phyloP scores from a whole-genome alignment of 1,140 invertebrate species.

The Pseudoatta argentina region DNA sequence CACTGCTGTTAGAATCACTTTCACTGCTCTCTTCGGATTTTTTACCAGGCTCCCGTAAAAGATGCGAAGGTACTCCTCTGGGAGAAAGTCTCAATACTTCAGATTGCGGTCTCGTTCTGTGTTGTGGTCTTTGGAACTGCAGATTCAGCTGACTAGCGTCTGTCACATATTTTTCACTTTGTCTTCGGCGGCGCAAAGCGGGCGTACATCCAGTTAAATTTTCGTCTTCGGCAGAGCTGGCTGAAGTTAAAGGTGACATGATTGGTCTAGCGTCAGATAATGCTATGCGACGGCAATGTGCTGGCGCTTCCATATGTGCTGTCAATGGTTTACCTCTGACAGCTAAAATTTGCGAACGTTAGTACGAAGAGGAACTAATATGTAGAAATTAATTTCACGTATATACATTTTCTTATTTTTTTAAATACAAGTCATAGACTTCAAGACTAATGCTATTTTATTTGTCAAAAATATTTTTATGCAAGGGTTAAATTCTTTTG shows the following conservation, averaged over 20 bases:
- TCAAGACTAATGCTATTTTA: not conserved
- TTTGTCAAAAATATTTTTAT: conserved; percentile 16
- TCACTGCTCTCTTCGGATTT: conserved; percentile 85
- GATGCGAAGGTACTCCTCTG: conserved; percentile 86
- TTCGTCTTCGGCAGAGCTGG: conserved; percentile 84
- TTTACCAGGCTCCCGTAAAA: conserved; percentile 83
- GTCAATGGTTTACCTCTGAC: conserved; percentile 79
- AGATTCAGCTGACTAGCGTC: conserved; percentile 91
- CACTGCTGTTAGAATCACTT: conserved; percentile 86
- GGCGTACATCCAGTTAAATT: conserved; percentile 87
- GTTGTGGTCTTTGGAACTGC: conserved; percentile 90
- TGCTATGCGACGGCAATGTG: conserved; percentile 83
- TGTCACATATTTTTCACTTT: conserved; percentile 91
- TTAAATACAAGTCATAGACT: not conserved
- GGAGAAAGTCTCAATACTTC: conserved; percentile 79
- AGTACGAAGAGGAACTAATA: conserved; percentile 70
- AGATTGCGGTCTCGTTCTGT: conserved; percentile 81
- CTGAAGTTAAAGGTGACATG: conserved; percentile 80
- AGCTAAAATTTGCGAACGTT: conserved; percentile 81
- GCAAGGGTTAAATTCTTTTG: conserved; percentile 3
- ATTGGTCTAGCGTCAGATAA: conserved; percentile 83
- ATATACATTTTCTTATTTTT: not conserved
- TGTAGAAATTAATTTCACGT: conserved; percentile 31
- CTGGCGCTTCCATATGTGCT: conserved; percentile 76
- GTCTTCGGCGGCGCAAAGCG: conserved; percentile 89